phyloP scores from a whole-genome alignment of 2,113 vertebrate species.

The Loxodonta africana region DNA sequence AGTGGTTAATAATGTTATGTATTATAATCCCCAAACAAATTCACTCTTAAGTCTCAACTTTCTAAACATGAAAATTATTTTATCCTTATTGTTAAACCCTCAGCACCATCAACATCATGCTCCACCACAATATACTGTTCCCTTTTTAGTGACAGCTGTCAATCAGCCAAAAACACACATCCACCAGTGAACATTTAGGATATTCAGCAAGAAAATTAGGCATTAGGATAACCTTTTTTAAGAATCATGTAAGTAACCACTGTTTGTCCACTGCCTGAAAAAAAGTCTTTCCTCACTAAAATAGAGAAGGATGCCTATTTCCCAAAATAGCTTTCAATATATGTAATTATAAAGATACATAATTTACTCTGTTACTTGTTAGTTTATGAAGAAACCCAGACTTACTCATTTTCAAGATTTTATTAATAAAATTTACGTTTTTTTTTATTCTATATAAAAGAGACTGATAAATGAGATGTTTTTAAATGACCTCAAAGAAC shows the following conservation, averaged over 20 bases:
- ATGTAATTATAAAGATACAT: not conserved
- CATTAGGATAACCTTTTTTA: not conserved
- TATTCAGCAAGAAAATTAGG: not conserved
- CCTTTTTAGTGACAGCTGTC: not conserved
- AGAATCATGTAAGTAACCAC: not conserved
- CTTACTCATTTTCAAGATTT: not conserved
- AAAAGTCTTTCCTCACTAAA: not conserved
- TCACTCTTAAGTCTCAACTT: not conserved
- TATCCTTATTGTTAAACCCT: not conserved
- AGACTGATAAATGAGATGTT: constrained; percentile 16
- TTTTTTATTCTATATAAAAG: not conserved
- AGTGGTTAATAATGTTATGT: not conserved
- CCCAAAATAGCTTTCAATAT: not conserved
- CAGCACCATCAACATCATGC: not conserved
- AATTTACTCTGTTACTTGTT: not conserved
- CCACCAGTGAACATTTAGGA: not conserved
- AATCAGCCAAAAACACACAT: not conserved
- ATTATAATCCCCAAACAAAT: not conserved
- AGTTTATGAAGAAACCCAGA: not conserved
- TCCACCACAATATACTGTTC: not conserved
- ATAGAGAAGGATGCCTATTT: not conserved
- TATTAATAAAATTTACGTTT: not conserved
- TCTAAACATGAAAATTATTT: not conserved
- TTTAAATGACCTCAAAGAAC: not conserved
- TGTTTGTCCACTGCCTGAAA: not conserved